phyloP scores from a whole-genome alignment of 2,113 vertebrate species.

The Oncorhynchus mykiss region DNA sequence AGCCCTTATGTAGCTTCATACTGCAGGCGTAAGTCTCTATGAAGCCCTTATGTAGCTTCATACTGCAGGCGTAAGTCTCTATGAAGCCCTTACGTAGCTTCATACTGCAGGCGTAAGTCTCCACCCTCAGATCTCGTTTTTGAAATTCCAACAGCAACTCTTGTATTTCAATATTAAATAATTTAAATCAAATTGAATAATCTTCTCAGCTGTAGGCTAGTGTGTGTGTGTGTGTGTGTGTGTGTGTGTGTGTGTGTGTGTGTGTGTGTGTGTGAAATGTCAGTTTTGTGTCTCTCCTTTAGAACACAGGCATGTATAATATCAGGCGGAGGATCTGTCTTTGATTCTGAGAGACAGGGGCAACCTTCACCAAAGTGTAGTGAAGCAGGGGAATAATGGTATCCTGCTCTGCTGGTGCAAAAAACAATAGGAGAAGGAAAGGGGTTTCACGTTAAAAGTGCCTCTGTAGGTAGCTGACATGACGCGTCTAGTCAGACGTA shows the following conservation, averaged over 20 bases:
- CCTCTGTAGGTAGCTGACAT: slow-evolving; percentile 95
- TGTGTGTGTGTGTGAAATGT: slow-evolving; percentile 22
- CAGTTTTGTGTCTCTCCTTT: slow-evolving; percentile 62
- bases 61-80: too few species aligned
- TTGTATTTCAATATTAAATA: slow-evolving; percentile 3
- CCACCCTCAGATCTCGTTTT: too few species aligned
- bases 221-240: too few species aligned
- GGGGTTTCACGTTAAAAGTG: slow-evolving; percentile 86
- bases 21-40: too few species aligned
- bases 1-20: too few species aligned
- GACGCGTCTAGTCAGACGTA: slow-evolving; percentile 98
- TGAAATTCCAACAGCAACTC: slow-evolving; percentile 16
- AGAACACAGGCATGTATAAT: slow-evolving; percentile 75
- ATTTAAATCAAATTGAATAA: slow-evolving; percentile 21
- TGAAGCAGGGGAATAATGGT: slow-evolving; percentile 96
- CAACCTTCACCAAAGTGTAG: slow-evolving; percentile 91
- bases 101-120: too few species aligned
- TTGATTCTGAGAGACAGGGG: slow-evolving; percentile 89
- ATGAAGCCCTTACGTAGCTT: too few species aligned
- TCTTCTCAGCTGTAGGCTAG: slow-evolving; percentile 29
- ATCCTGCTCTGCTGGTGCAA: slow-evolving; percentile 80
- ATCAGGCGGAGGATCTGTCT: slow-evolving; percentile 81
- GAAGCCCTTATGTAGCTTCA: too few species aligned
- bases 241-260: too few species aligned
- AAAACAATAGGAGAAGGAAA: slow-evolving; percentile 81